Evolutionary conservation across 2,113 vertebrate genomes (phyloP).

Genomic region (Plestiodon gilberti): DNA sequence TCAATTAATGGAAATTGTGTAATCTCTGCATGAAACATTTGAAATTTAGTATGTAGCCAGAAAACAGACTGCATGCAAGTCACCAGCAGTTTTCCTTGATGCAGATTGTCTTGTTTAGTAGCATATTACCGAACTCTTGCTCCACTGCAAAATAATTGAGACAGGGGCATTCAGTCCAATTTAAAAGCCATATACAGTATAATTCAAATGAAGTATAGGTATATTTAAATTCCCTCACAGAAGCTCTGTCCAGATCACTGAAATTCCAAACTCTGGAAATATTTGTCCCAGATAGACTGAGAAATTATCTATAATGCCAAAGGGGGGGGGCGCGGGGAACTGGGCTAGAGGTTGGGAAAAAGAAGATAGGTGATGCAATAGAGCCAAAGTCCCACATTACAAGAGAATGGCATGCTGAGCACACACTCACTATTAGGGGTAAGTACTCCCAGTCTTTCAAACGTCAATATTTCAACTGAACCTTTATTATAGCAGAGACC

Average conservation of each 20-base stretch:
- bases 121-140: background rate
- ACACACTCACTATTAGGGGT: background rate
- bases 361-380: background rate
- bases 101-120: background rate
- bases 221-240: background rate
- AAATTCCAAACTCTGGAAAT: background rate
- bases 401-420: background rate
- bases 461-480: conserved; percentile 6
- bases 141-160: background rate
- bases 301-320: background rate
- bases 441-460: background rate
- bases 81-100: background rate
- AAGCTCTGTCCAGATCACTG: background rate
- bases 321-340: too few relatives aligned
- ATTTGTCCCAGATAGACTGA: background rate
- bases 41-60: background rate
- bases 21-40: background rate
- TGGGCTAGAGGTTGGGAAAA: too few relatives aligned
- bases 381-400: background rate
- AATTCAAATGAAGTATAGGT: background rate
- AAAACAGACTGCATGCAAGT: background rate
- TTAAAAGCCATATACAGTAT: background rate
- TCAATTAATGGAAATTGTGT: background rate
- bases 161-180: background rate
- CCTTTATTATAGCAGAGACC: conserved; percentile 32